Base-by-base conservation (phyloP, 1,140 invertebrate species). In the Tigriopus japonicus region DNA sequence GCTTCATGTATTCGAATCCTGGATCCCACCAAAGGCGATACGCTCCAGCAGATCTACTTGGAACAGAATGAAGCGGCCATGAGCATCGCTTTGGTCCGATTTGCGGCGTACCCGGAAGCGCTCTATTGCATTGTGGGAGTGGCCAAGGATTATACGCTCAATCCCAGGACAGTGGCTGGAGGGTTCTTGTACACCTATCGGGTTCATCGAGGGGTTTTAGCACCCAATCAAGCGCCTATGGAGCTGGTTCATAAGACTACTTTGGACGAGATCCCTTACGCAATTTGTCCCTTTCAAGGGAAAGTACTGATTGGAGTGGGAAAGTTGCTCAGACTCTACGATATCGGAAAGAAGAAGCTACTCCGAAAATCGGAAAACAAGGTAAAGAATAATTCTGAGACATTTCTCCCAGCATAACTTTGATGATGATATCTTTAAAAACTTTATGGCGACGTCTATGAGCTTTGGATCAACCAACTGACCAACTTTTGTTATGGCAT, bases 311-410 rank as follows among this genome's bases (percentile, higher is more conserved):
- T 95, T 1, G 92, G 93, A 0, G 86, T 98, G 13, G 95, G 96
- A 1, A 81, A 83, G 60, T 84, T 88, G 73, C 71, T 98, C 6
- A 75, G 95, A 60, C 78, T 99, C 6, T 99, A 98, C 70, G 95
- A 98, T 66, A 81, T 97, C 68, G 96, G 95, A 43, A 94, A 93
- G 68, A 93, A 95, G 70, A 98, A 98, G 71, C 71, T 99, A 35
- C 71, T 99, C 6, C 77, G 92, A 42, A 99, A 99, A 74, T 98
- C 95, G 75, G 96, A 99, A 75, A 98, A 98, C 73, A 93, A 95
- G 75, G 82, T 85, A 69, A 67, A 66, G 53, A 13, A 21, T 17
- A n/a, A n/a, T 17, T 49, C 12, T 21, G 45, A 21, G 21, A 49
- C n/a, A 15, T 49, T 49, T 49, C 10, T 12, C 10, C 10, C 10